Conservation (phyloP, 1,140 invertebrate genomes). For the Drosophila funebris region DNA sequence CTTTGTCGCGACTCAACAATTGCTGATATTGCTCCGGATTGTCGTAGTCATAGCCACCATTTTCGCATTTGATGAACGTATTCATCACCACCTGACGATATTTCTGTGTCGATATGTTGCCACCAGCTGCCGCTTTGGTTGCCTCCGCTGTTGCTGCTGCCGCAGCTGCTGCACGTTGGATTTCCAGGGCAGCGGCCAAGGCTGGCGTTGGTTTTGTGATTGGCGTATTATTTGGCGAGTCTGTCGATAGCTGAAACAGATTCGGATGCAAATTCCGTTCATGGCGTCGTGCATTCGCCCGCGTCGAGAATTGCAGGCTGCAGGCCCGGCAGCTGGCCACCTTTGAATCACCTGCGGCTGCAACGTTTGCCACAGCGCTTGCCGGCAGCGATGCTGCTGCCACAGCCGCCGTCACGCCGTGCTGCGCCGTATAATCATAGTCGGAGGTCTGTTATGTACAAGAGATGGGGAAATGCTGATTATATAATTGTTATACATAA, state of each 20-base stretch:
- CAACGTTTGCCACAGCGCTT: constrained; percentile 67
- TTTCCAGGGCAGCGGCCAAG: constrained; percentile 68
- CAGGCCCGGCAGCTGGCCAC: constrained; percentile 79
- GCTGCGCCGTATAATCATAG: constrained; percentile 70
- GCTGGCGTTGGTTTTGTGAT: constrained; percentile 77
- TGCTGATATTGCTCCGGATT: constrained; percentile 80
- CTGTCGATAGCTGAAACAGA: constrained; percentile 76
- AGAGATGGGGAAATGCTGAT: constrained; percentile 1
- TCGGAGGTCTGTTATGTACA: constrained; percentile 53
- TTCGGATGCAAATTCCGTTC: constrained; percentile 82
- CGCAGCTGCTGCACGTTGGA: constrained; percentile 69
- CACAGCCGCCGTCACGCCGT: constrained; percentile 64
- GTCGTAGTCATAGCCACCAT: constrained; percentile 77
- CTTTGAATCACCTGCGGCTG: constrained; percentile 68
- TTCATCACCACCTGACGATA: constrained; percentile 78
- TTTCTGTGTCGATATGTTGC: constrained; percentile 71
- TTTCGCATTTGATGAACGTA: constrained; percentile 76
- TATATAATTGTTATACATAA: not conserved
- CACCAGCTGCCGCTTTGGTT: constrained; percentile 57
- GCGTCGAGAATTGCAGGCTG: constrained; percentile 81
- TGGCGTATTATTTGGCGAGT: constrained; percentile 71
- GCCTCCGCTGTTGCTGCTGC: constrained; percentile 65
- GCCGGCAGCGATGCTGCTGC: constrained; percentile 53
- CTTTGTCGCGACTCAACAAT: constrained; percentile 72
- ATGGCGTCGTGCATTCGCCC: constrained; percentile 82